Evolutionary conservation across 2,797 vertebrate species (phyloP).

Genomic region (Remorina albescens): DNA sequence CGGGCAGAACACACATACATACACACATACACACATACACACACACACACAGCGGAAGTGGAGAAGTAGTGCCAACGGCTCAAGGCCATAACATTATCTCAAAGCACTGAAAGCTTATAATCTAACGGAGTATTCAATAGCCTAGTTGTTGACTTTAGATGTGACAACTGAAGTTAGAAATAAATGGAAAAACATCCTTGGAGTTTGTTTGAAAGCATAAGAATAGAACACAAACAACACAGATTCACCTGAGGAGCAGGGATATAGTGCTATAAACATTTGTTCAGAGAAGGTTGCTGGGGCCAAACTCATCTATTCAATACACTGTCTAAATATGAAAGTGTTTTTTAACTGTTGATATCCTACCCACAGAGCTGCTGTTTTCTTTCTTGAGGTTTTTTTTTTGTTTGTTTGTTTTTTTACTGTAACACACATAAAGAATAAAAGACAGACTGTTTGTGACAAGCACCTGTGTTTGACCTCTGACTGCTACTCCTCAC

Average conservation of each 20-base stretch:
- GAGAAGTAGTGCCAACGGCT: too few relatives aligned
- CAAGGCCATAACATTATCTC: too few relatives aligned
- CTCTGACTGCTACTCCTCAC: slow-evolving; percentile 4
- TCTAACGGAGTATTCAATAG: not conserved
- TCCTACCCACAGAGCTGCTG: slow-evolving; percentile 47
- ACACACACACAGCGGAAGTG: too few relatives aligned
- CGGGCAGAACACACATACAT: too few relatives aligned
- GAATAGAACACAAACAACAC: not conserved
- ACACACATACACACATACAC: too few relatives aligned
- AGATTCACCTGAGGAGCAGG: not conserved
- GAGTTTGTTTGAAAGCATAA: slow-evolving; percentile 2
- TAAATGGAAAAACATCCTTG: slow-evolving; percentile 7
- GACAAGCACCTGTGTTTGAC: slow-evolving; percentile 15
- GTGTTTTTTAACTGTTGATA: slow-evolving; percentile 40
- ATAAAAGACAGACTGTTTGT: slow-evolving; percentile 54
- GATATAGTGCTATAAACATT: not conserved
- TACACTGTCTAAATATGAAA: slow-evolving; percentile 21
- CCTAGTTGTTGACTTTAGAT: not conserved
- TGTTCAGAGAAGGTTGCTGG: not conserved
- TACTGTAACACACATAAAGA: slow-evolving; percentile 52
- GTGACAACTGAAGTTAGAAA: not conserved
- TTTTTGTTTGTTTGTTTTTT: slow-evolving; percentile 45
- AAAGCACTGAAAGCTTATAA: not conserved
- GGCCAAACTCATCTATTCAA: not conserved
- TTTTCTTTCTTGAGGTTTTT: too few relatives aligned